Conservation (phyloP, 30 jellyfish, hydroid and myxozoan species). For the Aurelia sp. region DNA sequence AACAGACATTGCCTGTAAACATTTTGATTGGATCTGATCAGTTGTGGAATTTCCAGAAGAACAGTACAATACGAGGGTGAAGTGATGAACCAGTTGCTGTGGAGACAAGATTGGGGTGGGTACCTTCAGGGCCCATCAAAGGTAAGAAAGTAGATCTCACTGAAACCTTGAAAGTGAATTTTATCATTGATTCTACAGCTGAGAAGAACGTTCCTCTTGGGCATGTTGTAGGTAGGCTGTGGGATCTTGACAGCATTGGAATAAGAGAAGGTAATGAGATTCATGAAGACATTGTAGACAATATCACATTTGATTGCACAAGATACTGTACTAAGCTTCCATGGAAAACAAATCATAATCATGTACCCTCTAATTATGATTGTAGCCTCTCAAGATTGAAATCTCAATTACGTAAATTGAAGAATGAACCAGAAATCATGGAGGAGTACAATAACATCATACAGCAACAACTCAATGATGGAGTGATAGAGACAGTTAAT, state of each 20-base stretch:
- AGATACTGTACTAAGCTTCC: slow-evolving; percentile 33
- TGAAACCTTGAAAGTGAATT: too few species aligned
- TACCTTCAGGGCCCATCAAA: too few species aligned
- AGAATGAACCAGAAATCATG: background rate
- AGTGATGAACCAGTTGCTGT: too few species aligned
- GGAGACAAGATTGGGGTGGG: too few species aligned
- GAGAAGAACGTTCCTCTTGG: too few species aligned
- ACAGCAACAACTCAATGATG: slow-evolving; percentile 15
- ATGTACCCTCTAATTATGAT: slow-evolving; percentile 5
- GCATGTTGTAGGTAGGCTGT: background rate
- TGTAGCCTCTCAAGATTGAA: background rate
- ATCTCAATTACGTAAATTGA: background rate
- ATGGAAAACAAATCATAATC: slow-evolving; percentile 17
- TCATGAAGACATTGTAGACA: slow-evolving; percentile 12
- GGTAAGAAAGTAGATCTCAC: too few species aligned
- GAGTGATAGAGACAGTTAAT: background rate
- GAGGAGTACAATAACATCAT: slow-evolving; percentile 4
- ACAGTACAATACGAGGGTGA: too few species aligned
- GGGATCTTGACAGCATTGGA: slow-evolving; percentile 30
- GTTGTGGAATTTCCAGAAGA: too few species aligned
- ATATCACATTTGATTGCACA: slow-evolving; percentile 13
- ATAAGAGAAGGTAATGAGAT: slow-evolving; percentile 18
- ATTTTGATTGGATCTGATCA: too few species aligned
- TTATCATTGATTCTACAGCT: too few species aligned
- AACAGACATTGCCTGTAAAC: too few species aligned